phyloP scores from a whole-genome alignment of 2,888 invertebrate genomes.

The Elmis aenea region DNA sequence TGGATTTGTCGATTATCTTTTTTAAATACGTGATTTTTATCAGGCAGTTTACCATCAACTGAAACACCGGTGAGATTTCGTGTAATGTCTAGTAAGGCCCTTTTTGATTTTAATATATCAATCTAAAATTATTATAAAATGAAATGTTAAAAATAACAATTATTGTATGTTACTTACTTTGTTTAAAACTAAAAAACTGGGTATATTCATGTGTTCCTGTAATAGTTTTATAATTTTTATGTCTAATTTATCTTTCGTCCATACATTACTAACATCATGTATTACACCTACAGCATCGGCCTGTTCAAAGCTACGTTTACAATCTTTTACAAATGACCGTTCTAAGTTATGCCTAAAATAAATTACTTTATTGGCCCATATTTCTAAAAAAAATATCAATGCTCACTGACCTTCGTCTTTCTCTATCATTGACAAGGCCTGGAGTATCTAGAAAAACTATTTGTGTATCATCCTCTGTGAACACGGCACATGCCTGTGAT shows the following conservation, averaged over 20 bases:
- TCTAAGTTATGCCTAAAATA: conserved; percentile 52
- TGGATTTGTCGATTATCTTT: conserved; percentile 25
- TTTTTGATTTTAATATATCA: conserved; percentile 65
- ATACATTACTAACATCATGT: conserved; percentile 74
- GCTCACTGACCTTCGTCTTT: conserved; percentile 59
- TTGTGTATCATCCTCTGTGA: conserved; percentile 72
- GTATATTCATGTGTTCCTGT: conserved; percentile 54
- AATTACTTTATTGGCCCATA: too few relatives aligned
- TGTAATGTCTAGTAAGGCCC: conserved; percentile 68
- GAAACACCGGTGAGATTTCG: conserved; percentile 59
- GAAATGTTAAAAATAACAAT: not conserved
- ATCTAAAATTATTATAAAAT: conserved; percentile 50
- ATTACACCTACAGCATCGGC: conserved; percentile 82
- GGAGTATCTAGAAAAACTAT: conserved; percentile 92
- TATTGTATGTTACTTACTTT: conserved; percentile 57
- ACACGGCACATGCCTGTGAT: conserved; percentile 65
- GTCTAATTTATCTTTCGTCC: conserved; percentile 64
- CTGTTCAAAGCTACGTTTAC: conserved; percentile 56
- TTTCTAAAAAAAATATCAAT: not conserved
- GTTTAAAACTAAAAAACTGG: conserved; percentile 79
- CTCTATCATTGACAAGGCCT: conserved; percentile 70
- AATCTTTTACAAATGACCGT: conserved; percentile 56
- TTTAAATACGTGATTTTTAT: conserved; percentile 22
- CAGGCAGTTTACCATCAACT: conserved; percentile 36
- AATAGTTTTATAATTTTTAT: conserved; percentile 65